Evolutionary conservation across 2,888 invertebrate genomes (phyloP).

Genomic region (Mesochorus sp.): DNA sequence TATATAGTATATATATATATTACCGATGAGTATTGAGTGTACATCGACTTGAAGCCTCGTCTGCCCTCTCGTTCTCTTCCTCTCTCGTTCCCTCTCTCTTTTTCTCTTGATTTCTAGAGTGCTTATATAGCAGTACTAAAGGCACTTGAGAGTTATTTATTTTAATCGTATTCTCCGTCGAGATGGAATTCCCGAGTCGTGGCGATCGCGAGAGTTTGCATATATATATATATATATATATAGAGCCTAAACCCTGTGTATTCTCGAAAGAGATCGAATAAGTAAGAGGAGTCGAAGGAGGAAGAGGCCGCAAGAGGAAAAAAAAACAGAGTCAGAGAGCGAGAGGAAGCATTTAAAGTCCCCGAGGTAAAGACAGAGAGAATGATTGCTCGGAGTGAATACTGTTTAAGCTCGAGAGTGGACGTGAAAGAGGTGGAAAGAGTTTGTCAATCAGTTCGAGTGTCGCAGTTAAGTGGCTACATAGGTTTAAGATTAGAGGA

Average conservation of each 20-base stretch:
- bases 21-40: constrained; percentile 2
- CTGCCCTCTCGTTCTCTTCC: not conserved
- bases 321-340: constrained; percentile 15
- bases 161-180: constrained; percentile 60
- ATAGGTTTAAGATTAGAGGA: constrained; percentile 75
- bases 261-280: constrained; percentile 46
- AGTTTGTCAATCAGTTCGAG: constrained; percentile 73
- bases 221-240: not conserved
- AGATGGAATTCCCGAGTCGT: constrained; percentile 59
- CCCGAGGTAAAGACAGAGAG: constrained; percentile 9
- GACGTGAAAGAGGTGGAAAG: constrained; percentile 57
- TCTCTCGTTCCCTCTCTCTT: not conserved
- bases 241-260: not conserved
- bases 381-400: not conserved
- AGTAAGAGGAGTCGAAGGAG: constrained; percentile 34
- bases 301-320: not conserved
- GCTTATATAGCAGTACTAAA: constrained; percentile 33
- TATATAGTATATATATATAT: too few species aligned
- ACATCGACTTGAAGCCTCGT: not conserved
- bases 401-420: constrained; percentile 5
- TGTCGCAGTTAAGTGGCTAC: constrained; percentile 76
- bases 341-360: constrained; percentile 7
- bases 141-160: constrained; percentile 60
- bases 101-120: not conserved
- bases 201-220: constrained; percentile 20